Base-by-base conservation (phyloP, 2,888 invertebrate species). In the Rhingia rostrata region DNA sequence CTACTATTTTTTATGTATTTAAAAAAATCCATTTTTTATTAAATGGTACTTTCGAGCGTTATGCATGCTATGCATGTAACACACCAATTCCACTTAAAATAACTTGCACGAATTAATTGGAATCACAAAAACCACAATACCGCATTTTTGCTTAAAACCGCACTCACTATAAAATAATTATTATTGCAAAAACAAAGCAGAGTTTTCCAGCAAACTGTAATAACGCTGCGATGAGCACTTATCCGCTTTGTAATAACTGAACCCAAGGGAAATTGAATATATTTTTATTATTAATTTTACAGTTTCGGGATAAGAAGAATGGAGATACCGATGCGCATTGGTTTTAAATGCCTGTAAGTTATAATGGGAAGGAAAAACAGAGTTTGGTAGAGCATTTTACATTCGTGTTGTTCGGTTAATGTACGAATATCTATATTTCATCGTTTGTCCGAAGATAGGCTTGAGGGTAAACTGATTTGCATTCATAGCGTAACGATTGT, bases 131-230 rank as follows among this genome's bases (percentile, higher is more conserved):
- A 22, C 63, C 63, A 63, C 63, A 63, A 30, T 6, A 37, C 35
- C 63, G 37, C 47, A 49, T 22, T 63, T 63, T 63, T 63, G 47
- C 9, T 63, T 10, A 49, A 63, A 63, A 35, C 63, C 63, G 6
- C 63, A 49, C 22, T 22, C 63, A 63, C 35, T 35, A 37, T 47
- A 47, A 63, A 47, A 37, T 47, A 35, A 63, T 47, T 63, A 45
- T 45, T 0, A 45, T n/a, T n/a, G 12, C 6, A 45, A 5, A 45
- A 45, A 45, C 12, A 45, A 63, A 60, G n/a, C n/a, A 43, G 32
- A 10, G 22, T 37, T 39, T 14, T 32, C 30, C n/a, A 41, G 22
- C 58, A 6, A 60, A 43, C n/a, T 9, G 37, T 22, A 6, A 12
- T 37, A n/a, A 12, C 32, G 0, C 4, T 22, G 14, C 56, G 5